A percentile compares a stretch with the other conserved stretches of the same genome.
phyloP scores from a whole-genome alignment of 1,140 invertebrate genomes.

The Macrotrachela quadricornifera region DNA sequence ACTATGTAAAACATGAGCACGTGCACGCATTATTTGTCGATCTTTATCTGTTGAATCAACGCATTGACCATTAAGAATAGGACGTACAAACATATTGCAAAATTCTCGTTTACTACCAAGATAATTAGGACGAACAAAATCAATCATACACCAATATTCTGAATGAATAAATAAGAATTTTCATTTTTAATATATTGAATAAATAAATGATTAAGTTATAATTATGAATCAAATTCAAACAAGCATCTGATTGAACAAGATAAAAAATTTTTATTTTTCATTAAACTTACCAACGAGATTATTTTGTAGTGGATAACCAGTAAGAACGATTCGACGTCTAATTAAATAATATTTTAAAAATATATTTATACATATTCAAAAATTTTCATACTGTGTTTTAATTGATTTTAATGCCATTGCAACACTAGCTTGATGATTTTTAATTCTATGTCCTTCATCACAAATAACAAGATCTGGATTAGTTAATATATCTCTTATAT shows the following conservation, averaged over 20 bases:
- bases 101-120: conserved; percentile 75
- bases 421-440: conserved; percentile 51
- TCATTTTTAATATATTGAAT: too few species aligned
- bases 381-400: conserved; percentile 17
- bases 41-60: conserved; percentile 68
- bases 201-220: too few species aligned
- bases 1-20: conserved; percentile 76
- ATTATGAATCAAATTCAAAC: too few species aligned
- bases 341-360: conserved; percentile 49
- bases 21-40: conserved; percentile 70
- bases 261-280: conserved; percentile 49
- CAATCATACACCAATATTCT: conserved; percentile 71
- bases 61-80: conserved; percentile 77
- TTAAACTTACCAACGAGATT: conserved; percentile 71
- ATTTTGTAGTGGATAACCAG: conserved; percentile 84
- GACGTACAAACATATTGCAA: conserved; percentile 40
- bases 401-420: too few species aligned
- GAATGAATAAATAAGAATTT: too few species aligned
- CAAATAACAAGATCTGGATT: conserved; percentile 69
- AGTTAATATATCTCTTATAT: conserved; percentile 62
- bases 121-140: conserved; percentile 79
- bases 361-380: conserved; percentile 58
- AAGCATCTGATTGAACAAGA: too few species aligned
- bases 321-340: conserved; percentile 59
- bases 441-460: conserved; percentile 81